Evolutionary conservation across 2,888 invertebrate species (phyloP).

Genomic region (Drosophila birchii): DNA sequence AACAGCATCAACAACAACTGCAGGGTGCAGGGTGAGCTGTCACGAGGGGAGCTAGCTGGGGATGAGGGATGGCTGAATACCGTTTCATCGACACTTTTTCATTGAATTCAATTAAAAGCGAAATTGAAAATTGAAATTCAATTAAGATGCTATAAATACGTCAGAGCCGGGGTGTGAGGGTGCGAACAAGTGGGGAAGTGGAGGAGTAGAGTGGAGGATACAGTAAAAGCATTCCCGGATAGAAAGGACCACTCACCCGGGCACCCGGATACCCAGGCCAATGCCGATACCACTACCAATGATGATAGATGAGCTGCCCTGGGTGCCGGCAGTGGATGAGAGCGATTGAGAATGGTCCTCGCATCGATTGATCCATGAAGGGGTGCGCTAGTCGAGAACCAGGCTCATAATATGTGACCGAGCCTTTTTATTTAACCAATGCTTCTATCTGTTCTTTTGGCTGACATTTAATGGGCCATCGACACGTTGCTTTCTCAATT

Average conservation of each 20-base stretch:
- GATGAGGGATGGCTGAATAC: slow-evolving; percentile 57
- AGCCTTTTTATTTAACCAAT: slow-evolving; percentile 13
- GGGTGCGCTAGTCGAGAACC: background rate
- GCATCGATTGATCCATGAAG: slow-evolving; percentile 6
- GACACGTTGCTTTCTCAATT: slow-evolving; percentile 54
- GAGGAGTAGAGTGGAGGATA: slow-evolving; percentile 9
- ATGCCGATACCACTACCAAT: slow-evolving; percentile 19
- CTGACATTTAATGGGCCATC: slow-evolving; percentile 57
- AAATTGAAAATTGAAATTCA: slow-evolving; percentile 81
- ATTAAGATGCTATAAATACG: slow-evolving; percentile 79
- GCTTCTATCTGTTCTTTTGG: slow-evolving; percentile 6
- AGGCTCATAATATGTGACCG: slow-evolving; percentile 29
- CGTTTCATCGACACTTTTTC: slow-evolving; percentile 81
- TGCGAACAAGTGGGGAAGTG: slow-evolving; percentile 12
- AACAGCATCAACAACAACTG: slow-evolving; percentile 52
- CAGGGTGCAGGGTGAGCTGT: background rate
- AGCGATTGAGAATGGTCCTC: slow-evolving; percentile 26
- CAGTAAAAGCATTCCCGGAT: slow-evolving; percentile 53
- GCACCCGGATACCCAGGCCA: slow-evolving; percentile 1
- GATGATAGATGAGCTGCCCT: slow-evolving; percentile 48
- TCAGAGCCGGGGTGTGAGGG: slow-evolving; percentile 37
- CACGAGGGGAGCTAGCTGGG: background rate
- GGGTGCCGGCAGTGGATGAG: slow-evolving; percentile 27
- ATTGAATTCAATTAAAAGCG: slow-evolving; percentile 81
- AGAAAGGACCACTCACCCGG: slow-evolving; percentile 19